Evolutionary conservation across 2,113 vertebrate species (phyloP), one percentile per base, ranked within the genome.

Genomic region (Cyanoliseus patagonus): DNA sequence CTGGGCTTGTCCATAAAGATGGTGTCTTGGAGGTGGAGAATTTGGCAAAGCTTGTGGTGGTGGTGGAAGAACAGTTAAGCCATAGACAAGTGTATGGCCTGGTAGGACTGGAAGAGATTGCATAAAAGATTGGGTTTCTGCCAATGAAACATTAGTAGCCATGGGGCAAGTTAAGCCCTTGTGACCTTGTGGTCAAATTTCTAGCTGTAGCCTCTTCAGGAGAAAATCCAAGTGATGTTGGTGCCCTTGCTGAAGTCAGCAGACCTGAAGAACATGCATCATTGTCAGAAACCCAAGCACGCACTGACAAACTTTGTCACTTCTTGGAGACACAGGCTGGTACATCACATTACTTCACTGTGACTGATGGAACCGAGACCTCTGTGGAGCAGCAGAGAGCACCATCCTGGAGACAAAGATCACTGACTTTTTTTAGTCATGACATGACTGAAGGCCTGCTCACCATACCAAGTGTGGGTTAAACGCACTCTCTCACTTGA

Each of bases 171-270:
- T 51, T 84, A 91, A 92, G 31, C 18, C 61, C n/a, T 89, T 47
- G 39, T 82, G 86, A 92, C 70, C 86, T 68, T 79, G 39, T 9
- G 30, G 83, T 78, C 89, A 92, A 68, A 79, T 68, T 94, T 95
- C 69, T 82, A 68, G 52, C 57, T 72, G 33, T 47, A 79, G 51
- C 17, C n/a, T 95, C 57, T 87, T 74, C n/a, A 67, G 52, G 52
- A 95, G 66, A 95, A 92, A 89, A 91, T 84, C 52, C 79, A 76
- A 87, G 47, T 44, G 52, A 79, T 95, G 55, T 62, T 85, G 35
- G 7, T 92, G 94, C 66, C 91, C 94, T 89, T 79, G 74, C 62
- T 95, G 91, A 95, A 95, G 49, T 95, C 86, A 95, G 84, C 77
- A 89, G 94, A 94, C 93, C 84, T 87, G 77, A 86, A 75, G 74